Conservation (phyloP, 2,888 invertebrate species). For the Luperina nickerlii region DNA sequence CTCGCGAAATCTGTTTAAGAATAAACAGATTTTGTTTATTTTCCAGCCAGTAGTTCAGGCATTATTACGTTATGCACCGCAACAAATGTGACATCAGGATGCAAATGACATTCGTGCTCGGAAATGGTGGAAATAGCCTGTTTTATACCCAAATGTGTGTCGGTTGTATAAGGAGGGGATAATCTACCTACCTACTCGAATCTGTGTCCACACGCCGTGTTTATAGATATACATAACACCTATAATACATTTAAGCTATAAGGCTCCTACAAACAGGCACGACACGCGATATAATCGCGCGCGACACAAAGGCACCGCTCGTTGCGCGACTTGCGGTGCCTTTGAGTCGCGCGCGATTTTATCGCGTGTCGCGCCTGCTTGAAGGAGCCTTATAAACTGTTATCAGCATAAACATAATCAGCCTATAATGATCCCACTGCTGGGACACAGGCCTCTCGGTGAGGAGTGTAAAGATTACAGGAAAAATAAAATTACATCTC, state of each 20-base stretch:
- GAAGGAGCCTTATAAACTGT: no score
- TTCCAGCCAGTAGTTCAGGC: constrained; percentile 21
- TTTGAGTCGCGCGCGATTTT: no score
- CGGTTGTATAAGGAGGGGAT: neutral
- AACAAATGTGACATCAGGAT: constrained; percentile 38
- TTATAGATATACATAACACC: no score
- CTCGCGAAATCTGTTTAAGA: neutral
- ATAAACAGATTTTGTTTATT: constrained; percentile 17
- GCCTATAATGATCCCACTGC: no score
- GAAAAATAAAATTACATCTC: no score
- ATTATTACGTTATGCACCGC: constrained; percentile 28
- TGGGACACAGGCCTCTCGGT: neutral
- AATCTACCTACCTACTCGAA: neutral
- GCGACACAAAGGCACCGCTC: no score
- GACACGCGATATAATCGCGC: no score
- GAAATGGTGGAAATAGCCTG: constrained; percentile 5
- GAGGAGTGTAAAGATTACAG: neutral
- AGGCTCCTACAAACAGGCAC: no score
- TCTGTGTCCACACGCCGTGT: neutral
- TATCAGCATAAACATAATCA: neutral
- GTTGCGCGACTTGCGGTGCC: no score
- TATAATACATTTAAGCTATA: no score
- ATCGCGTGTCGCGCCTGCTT: no score
- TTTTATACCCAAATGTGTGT: constrained; percentile 14
- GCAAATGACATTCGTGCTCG: constrained; percentile 51